These are phyloP conservation scores for Oscheius sp. DNA, from an alignment of 2,888 invertebrate species.

Conservation along the genomic window DNA sequence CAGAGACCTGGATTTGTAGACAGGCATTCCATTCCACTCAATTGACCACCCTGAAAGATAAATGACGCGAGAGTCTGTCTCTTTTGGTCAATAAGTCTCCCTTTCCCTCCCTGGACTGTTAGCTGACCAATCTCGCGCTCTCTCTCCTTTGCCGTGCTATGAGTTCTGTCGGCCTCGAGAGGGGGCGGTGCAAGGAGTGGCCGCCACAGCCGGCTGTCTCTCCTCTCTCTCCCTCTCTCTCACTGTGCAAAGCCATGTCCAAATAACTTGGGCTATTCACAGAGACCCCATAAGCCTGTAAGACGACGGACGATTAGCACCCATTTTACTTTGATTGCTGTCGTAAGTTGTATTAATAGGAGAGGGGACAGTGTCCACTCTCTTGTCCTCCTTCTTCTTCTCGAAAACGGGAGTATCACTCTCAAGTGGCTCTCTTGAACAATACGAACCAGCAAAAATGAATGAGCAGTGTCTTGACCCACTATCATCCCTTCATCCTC, in stretches of 20 bases:
- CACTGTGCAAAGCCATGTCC: not conserved
- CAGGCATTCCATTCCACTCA: too few relatives aligned
- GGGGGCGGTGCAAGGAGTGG: conserved; percentile 33
- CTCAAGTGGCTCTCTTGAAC: too few relatives aligned
- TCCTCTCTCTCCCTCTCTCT: not conserved
- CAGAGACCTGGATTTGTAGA: too few relatives aligned
- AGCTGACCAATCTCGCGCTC: conserved; percentile 20
- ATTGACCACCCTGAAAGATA: too few relatives aligned
- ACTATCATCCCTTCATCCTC: too few relatives aligned
- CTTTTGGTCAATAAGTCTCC: not conserved
- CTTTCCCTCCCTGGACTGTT: conserved; percentile 16
- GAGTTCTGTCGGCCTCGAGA: conserved; percentile 37
- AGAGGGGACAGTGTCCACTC: too few relatives aligned
- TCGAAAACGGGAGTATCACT: too few relatives aligned
- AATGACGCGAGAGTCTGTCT: too few relatives aligned
- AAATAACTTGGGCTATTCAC: not conserved
- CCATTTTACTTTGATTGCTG: too few relatives aligned
- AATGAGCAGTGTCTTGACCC: too few relatives aligned
- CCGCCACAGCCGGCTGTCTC: conserved; percentile 23
- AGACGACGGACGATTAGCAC: not conserved
- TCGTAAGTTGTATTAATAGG: too few relatives aligned
- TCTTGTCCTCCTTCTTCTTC: not conserved
- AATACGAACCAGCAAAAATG: too few relatives aligned
- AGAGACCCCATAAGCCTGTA: not conserved
- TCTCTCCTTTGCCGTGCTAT: not conserved